Evolutionary conservation across 2,113 vertebrate species (phyloP).

Genomic region (Chionodraco myersi): DNA sequence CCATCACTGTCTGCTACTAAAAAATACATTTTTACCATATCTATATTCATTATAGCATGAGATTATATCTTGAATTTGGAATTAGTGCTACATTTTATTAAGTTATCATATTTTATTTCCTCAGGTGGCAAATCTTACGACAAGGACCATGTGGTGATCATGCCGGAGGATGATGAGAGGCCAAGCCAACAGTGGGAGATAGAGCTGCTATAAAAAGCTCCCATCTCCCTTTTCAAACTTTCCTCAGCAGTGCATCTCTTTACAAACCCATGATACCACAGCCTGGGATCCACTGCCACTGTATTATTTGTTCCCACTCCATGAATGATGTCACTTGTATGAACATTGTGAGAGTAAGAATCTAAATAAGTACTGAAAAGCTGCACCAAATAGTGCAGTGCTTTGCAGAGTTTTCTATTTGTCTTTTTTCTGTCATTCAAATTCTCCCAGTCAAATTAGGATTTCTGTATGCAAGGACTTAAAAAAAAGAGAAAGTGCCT

Average conservation of each 20-base stretch:
- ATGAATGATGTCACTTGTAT: background rate
- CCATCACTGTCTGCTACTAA: background rate
- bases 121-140: constrained; percentile 91
- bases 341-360: background rate
- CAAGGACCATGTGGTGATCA: constrained; percentile 89
- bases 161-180: constrained; percentile 83
- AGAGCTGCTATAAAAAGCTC: constrained; percentile 77
- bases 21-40: background rate
- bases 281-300: background rate
- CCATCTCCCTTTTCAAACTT: background rate
- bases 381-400: background rate
- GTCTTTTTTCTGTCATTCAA: background rate
- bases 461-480: background rate
- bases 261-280: background rate
- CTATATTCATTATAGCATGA: no score
- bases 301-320: background rate
- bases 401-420: constrained; percentile 4
- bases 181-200: constrained; percentile 89
- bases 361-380: background rate
- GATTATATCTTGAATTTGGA: background rate
- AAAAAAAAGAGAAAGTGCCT: background rate
- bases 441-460: background rate
- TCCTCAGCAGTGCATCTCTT: background rate
- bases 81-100: no score
- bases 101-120: background rate